phyloP scores from a whole-genome alignment of 2,888 invertebrate genomes.

The Ormyrus rosae region DNA sequence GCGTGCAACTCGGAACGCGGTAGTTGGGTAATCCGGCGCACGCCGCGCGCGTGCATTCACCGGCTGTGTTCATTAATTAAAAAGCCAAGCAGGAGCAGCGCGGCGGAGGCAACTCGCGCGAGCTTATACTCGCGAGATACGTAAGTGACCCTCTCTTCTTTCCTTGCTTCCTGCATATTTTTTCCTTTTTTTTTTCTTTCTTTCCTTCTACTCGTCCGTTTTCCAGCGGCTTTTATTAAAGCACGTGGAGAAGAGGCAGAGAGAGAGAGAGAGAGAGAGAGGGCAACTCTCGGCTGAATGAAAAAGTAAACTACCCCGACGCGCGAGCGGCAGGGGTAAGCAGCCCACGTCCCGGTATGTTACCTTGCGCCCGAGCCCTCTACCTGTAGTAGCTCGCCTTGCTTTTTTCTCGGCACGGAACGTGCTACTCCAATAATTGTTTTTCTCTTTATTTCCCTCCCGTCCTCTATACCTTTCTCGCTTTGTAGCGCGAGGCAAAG shows the following conservation, averaged over 20 bases:
- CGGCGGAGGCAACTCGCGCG: not conserved
- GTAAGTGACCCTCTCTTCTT: slow-evolving; percentile 55
- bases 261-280: slow-evolving; percentile 6
- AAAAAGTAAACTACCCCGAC: slow-evolving; percentile 70
- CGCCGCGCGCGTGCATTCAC: slow-evolving; percentile 57
- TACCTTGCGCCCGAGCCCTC: not conserved
- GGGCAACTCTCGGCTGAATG: slow-evolving; percentile 61
- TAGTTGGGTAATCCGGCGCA: slow-evolving; percentile 58
- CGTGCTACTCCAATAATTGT: slow-evolving; percentile 59
- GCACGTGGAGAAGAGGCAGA: slow-evolving; percentile 60
- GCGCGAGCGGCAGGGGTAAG: slow-evolving; percentile 6
- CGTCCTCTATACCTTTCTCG: not conserved
- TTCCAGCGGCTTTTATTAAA: slow-evolving; percentile 71
- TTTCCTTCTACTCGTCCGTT: slow-evolving; percentile 58
- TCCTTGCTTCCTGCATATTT: slow-evolving; percentile 10
- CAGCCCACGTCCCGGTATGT: slow-evolving; percentile 39
- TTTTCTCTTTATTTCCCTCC: slow-evolving; percentile 45
- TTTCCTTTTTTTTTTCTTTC: slow-evolving; percentile 14
- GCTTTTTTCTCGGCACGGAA: slow-evolving; percentile 50
- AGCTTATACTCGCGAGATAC: slow-evolving; percentile 43
- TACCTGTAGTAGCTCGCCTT: slow-evolving; percentile 34
- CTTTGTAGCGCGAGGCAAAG: not conserved
- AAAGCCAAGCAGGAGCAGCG: slow-evolving; percentile 61
- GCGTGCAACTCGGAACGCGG: slow-evolving; percentile 51
- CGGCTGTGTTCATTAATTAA: slow-evolving; percentile 69